Evolutionary conservation across 2,113 vertebrate genomes (phyloP).

Genomic region (Aegypius monachus): DNA sequence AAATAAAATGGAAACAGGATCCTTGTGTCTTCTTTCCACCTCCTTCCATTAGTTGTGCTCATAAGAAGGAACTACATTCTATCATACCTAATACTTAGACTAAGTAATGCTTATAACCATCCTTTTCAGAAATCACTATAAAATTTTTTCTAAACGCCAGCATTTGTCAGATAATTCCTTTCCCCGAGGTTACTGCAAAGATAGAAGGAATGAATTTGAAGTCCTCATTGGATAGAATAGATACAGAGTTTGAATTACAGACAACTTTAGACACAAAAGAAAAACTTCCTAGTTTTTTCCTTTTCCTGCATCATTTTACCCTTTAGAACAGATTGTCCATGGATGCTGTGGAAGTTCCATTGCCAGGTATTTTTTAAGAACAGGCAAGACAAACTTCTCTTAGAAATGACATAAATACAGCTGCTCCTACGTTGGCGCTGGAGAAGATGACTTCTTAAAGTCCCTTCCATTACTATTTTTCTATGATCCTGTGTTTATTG

Average conservation of each 20-base stretch:
- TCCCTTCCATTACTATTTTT: constrained; percentile 35
- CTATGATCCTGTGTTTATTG: constrained; percentile 9
- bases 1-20: background rate
- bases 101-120: background rate
- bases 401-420: background rate
- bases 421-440: background rate
- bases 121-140: background rate
- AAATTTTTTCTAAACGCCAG: background rate
- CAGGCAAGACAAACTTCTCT: background rate
- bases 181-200: background rate
- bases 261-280: background rate
- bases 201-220: background rate
- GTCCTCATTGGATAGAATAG: background rate
- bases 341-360: background rate
- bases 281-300: background rate
- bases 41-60: background rate
- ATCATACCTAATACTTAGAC: background rate
- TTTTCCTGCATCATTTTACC: background rate
- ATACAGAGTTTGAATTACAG: background rate
- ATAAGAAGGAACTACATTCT: background rate
- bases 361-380: background rate
- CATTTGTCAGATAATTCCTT: background rate
- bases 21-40: background rate
- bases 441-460: background rate
- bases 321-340: background rate